Evolutionary conservation across 1,140 invertebrate genomes (phyloP), one percentile per base, ranked within the genome.

Genomic region (Lasaia peninsularis): DNA sequence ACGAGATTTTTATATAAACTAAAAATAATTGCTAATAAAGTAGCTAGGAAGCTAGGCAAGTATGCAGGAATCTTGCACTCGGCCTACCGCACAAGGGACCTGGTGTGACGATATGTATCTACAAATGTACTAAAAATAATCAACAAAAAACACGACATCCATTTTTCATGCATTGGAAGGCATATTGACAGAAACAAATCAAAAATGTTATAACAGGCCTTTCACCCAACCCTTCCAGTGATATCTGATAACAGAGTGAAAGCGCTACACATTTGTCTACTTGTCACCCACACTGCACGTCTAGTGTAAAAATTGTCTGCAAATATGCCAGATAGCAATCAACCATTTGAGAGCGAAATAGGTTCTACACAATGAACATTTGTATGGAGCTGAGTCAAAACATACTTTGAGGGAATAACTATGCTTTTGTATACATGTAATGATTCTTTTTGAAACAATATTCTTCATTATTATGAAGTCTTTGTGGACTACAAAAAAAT

Each of bases 251-350:
- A 80, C 63, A 59, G 59, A 51, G 63, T 87, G 84, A 86, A 88
- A 82, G 67, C 74, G 59, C 69, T 44, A 9, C 75, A 85, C 80
- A 86, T 87, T 86, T 86, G 84, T 87, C 76, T 75, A 78, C 63
- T 37, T 66, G 74, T 75, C 76, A 82, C 78, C 77, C 77, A 75
- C 74, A 78, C 69, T 69, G 60, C 71, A 73, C 56, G 63, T 63
- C 65, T 85, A 82, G 85, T 86, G 85, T 85, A 83, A 86, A 88
- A 88, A 88, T 85, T 83, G 85, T 80, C 77, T 80, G 79, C 77
- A 75, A 88, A 83, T 83, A 73, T 69, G 69, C 58, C 70, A 82
- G 85, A 88, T 88, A 86, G 80, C 56, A 73, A 86, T 88, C 85
- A 85, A 66, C 72, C 71, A 81, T 87, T 84, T 78, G 76, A 65